Conservation (phyloP, 2,888 invertebrate genomes). For the Platycheirus rosarum region DNA sequence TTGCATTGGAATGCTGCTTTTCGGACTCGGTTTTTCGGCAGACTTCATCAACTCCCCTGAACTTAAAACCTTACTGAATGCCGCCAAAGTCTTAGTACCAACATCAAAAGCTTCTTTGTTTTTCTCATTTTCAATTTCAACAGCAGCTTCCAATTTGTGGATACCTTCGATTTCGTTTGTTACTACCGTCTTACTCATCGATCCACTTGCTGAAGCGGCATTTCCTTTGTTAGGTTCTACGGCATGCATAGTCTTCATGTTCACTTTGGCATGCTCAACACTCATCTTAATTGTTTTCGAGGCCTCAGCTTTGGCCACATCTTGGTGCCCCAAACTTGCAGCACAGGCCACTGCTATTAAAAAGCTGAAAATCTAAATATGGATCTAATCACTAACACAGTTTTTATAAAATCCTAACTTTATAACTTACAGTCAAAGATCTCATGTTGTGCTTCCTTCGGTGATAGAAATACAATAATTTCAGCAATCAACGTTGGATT, state of each 20-base stretch:
- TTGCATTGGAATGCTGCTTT: too few species aligned
- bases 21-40: neutral
- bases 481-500: slow-evolving; percentile 20
- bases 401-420: neutral
- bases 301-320: neutral
- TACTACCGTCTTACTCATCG: neutral
- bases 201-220: neutral
- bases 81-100: slow-evolving; percentile 5
- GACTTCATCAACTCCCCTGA: neutral
- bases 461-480: slow-evolving; percentile 33
- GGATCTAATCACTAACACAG: neutral
- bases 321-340: slow-evolving; percentile 23
- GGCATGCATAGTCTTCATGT: neutral
- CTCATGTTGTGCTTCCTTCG: slow-evolving; percentile 44
- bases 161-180: neutral
- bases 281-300: neutral
- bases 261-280: neutral
- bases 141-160: neutral
- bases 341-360: slow-evolving; percentile 33
- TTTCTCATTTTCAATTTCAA: neutral
- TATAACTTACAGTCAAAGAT: slow-evolving; percentile 49
- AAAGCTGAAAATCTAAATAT: slow-evolving; percentile 33
- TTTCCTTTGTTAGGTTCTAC: neutral
- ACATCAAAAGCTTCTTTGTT: neutral
- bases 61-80: neutral